A percentile compares a stretch with the other conserved stretches of the same genome.
These are phyloP conservation scores for Sinocyclocheilus rhinocerous DNA, from an alignment of 2,113 vertebrate genomes.

Conservation along the genomic window DNA sequence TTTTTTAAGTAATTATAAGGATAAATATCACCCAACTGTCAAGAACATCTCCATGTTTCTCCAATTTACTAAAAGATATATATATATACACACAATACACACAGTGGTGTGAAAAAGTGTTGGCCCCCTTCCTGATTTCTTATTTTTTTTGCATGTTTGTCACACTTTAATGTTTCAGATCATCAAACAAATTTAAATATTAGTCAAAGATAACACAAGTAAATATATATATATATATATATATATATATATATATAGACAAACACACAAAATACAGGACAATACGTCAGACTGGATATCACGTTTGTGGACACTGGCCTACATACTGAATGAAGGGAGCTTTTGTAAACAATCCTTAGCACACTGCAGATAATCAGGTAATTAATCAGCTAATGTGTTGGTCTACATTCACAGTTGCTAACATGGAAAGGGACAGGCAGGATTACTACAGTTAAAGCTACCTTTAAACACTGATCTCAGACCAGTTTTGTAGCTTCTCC, in stretches of 20 bases:
- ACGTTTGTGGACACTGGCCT: background rate
- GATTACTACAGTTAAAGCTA: conserved; percentile 59
- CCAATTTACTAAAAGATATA: too few relatives aligned
- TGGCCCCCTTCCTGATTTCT: too few relatives aligned
- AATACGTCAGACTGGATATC: too few relatives aligned
- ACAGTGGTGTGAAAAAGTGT: too few relatives aligned
- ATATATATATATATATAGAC: too few relatives aligned
- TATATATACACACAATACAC: too few relatives aligned
- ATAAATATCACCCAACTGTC: background rate
- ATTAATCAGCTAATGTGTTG: conserved; percentile 74
- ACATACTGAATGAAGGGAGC: conserved; percentile 23
- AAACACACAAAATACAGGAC: too few relatives aligned
- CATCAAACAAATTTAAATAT: too few relatives aligned
- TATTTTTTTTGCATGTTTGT: too few relatives aligned
- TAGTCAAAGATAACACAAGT: too few relatives aligned
- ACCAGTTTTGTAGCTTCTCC: background rate
- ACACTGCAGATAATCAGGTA: conserved; percentile 64
- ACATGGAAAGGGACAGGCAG: conserved; percentile 60
- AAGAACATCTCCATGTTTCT: background rate
- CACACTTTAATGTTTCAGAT: too few relatives aligned
- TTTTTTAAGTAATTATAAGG: background rate
- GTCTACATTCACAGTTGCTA: conserved; percentile 65
- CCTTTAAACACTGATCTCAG: conserved; percentile 31
- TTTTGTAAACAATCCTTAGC: conserved; percentile 69
- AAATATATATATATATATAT: too few relatives aligned